Evolutionary conservation across 2,113 vertebrate genomes (phyloP).

Genomic region (Paedocypris sp.): DNA sequence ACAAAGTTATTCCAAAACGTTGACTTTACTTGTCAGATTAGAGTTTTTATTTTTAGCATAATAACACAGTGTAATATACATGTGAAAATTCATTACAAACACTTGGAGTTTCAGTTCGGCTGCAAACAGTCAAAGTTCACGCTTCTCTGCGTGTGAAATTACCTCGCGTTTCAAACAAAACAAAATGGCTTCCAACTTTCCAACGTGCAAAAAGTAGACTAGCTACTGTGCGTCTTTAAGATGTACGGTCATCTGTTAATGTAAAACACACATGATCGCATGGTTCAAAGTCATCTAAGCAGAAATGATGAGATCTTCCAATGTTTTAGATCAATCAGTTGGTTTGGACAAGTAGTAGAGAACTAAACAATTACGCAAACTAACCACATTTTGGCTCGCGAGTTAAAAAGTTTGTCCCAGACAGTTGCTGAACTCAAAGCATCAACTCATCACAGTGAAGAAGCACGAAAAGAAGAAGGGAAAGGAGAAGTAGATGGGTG

Average conservation of each 20-base stretch:
- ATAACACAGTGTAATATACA: too few relatives aligned
- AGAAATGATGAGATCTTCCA: background rate
- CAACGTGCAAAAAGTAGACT: conserved; percentile 8
- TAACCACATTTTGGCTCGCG: conserved; percentile 19
- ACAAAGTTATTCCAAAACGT: too few relatives aligned
- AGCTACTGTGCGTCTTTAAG: background rate
- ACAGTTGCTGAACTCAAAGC: conserved; percentile 32
- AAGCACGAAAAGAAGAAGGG: conserved; percentile 56
- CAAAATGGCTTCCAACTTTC: conserved; percentile 24
- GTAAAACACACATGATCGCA: conserved; percentile 1
- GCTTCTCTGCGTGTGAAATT: conserved; percentile 4
- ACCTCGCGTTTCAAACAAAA: conserved; percentile 12
- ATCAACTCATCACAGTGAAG: conserved; percentile 37
- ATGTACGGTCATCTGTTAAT: conserved; percentile 9
- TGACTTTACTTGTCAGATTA: too few relatives aligned
- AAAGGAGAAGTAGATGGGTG: conserved; percentile 55
- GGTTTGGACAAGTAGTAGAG: background rate
- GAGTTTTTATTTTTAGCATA: background rate
- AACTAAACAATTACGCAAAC: conserved; percentile 5
- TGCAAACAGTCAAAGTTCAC: background rate
- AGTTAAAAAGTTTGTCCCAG: conserved; percentile 8
- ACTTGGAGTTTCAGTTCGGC: conserved; percentile 7
- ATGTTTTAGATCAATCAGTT: background rate
- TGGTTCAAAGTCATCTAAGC: background rate
- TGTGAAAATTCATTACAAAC: background rate